phyloP scores from a whole-genome alignment of 2,113 vertebrate genomes.

The Genyomyrus donnyi region DNA sequence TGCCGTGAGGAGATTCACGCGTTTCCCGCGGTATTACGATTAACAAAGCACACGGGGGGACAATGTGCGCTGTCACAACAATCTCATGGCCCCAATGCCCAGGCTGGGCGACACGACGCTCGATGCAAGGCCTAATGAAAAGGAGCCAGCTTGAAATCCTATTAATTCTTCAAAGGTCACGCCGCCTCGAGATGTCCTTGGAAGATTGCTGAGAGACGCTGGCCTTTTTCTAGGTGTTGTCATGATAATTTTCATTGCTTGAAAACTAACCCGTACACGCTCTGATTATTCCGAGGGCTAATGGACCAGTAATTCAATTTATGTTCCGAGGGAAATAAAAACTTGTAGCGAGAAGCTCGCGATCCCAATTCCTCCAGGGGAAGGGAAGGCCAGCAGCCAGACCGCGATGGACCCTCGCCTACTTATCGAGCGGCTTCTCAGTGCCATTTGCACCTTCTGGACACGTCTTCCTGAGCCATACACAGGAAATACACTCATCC shows the following conservation, averaged over 20 bases:
- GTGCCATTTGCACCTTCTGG: constrained; percentile 15
- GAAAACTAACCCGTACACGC: constrained; percentile 14
- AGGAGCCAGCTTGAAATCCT: constrained; percentile 49
- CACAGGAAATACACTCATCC: neutral
- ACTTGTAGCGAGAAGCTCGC: constrained; percentile 3
- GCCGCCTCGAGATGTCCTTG: constrained; percentile 37
- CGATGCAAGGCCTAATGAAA: constrained; percentile 38
- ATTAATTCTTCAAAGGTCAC: constrained; percentile 51
- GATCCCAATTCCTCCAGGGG: constrained; percentile 18
- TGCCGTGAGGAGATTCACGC: neutral
- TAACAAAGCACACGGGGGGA: constrained; percentile 32
- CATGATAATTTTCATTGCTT: constrained; percentile 20
- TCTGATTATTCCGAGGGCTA: constrained; percentile 7
- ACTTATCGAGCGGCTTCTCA: constrained; percentile 18
- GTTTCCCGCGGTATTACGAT: constrained; percentile 16
- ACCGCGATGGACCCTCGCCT: constrained; percentile 10
- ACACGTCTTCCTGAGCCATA: constrained; percentile 3
- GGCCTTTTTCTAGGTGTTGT: constrained; percentile 30
- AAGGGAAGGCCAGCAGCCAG: constrained; percentile 20
- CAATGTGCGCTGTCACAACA: constrained; percentile 31
- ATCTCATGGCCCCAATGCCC: constrained; percentile 34
- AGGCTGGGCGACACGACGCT: constrained; percentile 35
- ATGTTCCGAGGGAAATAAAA: constrained; percentile 27
- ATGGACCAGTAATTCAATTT: constrained; percentile 32
- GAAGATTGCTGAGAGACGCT: constrained; percentile 42